Base-by-base conservation (phyloP, 2,797 vertebrate species). In the Kryptopterus vitreolus region DNA sequence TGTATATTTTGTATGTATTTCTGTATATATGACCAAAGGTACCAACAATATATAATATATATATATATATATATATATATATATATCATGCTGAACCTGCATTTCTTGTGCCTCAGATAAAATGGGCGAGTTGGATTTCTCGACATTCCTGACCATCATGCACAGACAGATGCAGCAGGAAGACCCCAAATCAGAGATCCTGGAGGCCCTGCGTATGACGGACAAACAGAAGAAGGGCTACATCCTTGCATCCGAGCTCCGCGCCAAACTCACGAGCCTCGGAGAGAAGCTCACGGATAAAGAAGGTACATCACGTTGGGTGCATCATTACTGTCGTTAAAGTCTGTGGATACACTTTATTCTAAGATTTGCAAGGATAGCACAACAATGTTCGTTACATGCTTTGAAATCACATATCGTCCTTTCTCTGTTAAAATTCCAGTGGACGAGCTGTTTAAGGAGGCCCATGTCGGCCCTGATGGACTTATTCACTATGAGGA, bases 131-230 rank as follows among this genome's bases (percentile, higher is more conserved):
- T 33, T 99, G 90, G 97, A 99, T 83, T 99, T 99, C 91, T 98
- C 97, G 20, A 95, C 93, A 0, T 99, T 99, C 91, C 93, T 99
- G 84, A 95, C 91, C 24, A 96, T 99, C 78, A 98, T 98, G 94
- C 95, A 99, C 90, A 89, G 91, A 53, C 97, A 99, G 86, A 94
- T 90, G 77, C 95, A 96, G 85, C 98, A 99, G 85, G 97, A 99
- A 84, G 96, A 98, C 68, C 97, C 97, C 0, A 90, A 94, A 89
- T 82, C 83, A 1, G 98, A 99, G 87, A 98, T 99, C 90, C 92
- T 98, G 78, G 88, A 93, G 3, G 97, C 98, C 35, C 86, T 99
- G 91, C 83, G 95, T 87, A 98, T 98, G 97, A 91, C 95, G 0
- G 98, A 99, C 92, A 93, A 94, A 80, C 95, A 96, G 88, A 96